Percentiles rank a stretch among this genome's conserved stretches.
These are phyloP conservation scores for Paralvinella palmiformis DNA, from an alignment of 1,140 invertebrate species.

Conservation along the genomic window DNA sequence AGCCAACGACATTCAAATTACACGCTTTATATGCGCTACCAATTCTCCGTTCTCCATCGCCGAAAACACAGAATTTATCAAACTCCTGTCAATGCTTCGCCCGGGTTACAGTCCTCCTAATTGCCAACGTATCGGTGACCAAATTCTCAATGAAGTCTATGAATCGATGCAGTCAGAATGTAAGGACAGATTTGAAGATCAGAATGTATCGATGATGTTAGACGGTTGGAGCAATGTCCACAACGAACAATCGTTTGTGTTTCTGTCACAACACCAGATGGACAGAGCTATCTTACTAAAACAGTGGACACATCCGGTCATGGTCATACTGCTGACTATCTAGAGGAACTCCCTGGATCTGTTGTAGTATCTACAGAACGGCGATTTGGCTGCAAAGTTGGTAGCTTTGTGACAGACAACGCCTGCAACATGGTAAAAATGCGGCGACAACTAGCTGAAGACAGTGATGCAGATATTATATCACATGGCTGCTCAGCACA, in stretches of 20 bases:
- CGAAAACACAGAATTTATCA: neutral
- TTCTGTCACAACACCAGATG: neutral
- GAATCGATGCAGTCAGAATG: neutral
- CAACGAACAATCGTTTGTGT: no score
- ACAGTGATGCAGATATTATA: neutral
- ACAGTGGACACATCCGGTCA: neutral
- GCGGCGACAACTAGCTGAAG: neutral
- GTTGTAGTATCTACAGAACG: neutral
- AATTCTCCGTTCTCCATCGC: neutral
- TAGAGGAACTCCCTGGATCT: neutral
- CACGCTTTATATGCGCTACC: neutral
- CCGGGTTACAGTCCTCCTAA: neutral
- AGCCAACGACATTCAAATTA: neutral
- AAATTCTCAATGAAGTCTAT: neutral
- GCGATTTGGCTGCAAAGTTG: conserved; percentile 1
- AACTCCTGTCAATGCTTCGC: neutral
- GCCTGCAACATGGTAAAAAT: neutral
- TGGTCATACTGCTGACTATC: neutral
- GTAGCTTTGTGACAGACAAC: conserved; percentile 3
- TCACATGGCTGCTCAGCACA: neutral
- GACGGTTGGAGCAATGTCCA: neutral
- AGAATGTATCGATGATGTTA: neutral
- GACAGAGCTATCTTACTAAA: neutral
- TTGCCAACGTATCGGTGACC: neutral
- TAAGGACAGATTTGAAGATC: neutral